Evolutionary conservation across 1,140 invertebrate species (phyloP), one percentile per base, ranked within the genome.

Genomic region (Coptotermes formosanus): DNA sequence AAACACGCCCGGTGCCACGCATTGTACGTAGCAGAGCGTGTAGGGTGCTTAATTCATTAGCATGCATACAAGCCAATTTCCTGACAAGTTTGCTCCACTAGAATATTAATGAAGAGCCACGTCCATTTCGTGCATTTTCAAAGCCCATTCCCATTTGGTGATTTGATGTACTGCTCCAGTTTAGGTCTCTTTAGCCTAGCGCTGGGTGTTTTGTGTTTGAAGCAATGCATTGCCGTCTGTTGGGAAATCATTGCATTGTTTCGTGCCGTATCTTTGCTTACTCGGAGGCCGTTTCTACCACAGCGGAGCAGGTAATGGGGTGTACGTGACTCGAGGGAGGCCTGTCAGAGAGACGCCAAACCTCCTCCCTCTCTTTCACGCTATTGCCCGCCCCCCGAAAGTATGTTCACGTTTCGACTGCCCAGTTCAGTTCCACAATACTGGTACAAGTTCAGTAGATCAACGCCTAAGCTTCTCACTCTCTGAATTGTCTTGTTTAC

Each of bases 21-120:
- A 9, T 75, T 75, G 25, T 64, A 64, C 21, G 23, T 90, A 90
- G 59, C 7, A 30, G n/a, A 14, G 25, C 64, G 7, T 75, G n/a
- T 30, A 75, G 88, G 88, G 85, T 11, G 48, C 23, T 25, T 43
- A n/a, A n/a, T 44, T 81, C 82, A 45, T 75, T 75, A 75, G 64
- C 64, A 75, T 75, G 64, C 64, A 75, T 75, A n/a, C n/a, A n/a
- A 75, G n/a, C 64, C 64, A 0, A 75, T 75, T 75, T 75, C 25
- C 64, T 30, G 64, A 75, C n/a, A 75, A 75, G 64, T 16, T 75
- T 75, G 25, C 64, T 30, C n/a, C 30, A 75, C 25, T 75, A 30
- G 64, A 75, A 75, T 75, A 75, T 75, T 75, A 75, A 75, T 75
- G 25, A 75, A 75, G 64, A 75, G 14, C 64, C 64, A 75, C 6